Evolutionary conservation across 2,797 vertebrate genomes (phyloP), one percentile per base, ranked within the genome.

Genomic region (Catostomus latipinnis): DNA sequence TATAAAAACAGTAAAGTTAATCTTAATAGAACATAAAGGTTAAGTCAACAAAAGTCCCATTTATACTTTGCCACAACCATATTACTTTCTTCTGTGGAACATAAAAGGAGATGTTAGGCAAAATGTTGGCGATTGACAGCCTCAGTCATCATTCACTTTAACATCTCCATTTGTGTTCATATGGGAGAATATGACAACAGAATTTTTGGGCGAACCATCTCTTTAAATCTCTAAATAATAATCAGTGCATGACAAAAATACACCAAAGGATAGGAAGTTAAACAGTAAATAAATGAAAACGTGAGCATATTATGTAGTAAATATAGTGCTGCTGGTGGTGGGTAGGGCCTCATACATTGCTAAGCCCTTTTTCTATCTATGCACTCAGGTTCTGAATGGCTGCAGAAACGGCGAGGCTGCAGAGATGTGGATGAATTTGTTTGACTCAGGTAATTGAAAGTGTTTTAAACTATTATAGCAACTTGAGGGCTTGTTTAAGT

Each of bases 381-480:
- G 57, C 12, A 77, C 84, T 80, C 87, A 82, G 83, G 81, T 84
- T 83, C 87, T 86, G 94, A 92, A 93, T 92, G 93, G 90, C 91
- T 86, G 54, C n/a, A 4, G 54, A 58, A 62, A 68, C 43, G 86
- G 84, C 82, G 90, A 89, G 88, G 88, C 89, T 72, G 88, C 88
- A 85, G 87, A 88, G 91, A 90, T 87, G 88, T 90, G 86, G 89
- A 86, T 94, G 96, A 94, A 96, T 98, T 97, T 98, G 96, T 98
- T 99, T 98, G 97, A 99, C 97, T 97, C 94, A 92, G 95, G 95
- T 99, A 99, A 99, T 98, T 98, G 97, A 99, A 98, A 98, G 96
- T 98, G 97, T 98, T 99, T 98, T 97, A 96, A 97, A 97, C 97
- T 97, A 98, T 99, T 98, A 99, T 96, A 96, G 96, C 96, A 96